Evolutionary conservation across 30 jellyfish, hydroid and myxozoan species (phyloP).

Genomic region (Nemopilema nomurai): DNA sequence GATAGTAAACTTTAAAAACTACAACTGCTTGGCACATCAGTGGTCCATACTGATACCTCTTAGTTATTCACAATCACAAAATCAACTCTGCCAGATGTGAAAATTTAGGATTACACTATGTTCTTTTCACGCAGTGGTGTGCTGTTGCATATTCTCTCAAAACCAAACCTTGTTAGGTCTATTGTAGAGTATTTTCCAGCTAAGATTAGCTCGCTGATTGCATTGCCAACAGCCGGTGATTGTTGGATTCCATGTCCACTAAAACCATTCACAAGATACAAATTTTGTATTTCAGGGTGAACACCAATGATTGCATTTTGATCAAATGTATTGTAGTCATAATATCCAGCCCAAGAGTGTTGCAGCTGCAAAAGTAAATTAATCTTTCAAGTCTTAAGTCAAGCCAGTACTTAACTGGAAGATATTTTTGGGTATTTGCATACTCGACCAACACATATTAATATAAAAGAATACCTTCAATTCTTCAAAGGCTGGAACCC

Average conservation of each 20-base stretch:
- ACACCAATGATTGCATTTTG: constrained; percentile 93
- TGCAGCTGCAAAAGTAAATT: no score
- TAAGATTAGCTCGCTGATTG: constrained; percentile 74
- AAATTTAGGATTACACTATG: constrained; percentile 35
- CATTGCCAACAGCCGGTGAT: constrained; percentile 98
- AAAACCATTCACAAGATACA: constrained; percentile 86
- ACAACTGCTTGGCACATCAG: no score
- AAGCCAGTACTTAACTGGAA: no score
- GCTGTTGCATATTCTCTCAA: constrained; percentile 62
- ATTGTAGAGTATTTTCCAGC: constrained; percentile 70
- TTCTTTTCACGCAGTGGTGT: constrained; percentile 72
- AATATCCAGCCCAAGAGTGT: constrained; percentile 98
- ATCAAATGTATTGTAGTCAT: constrained; percentile 92
- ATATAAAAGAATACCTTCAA: constrained; percentile 64
- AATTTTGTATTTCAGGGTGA: constrained; percentile 69
- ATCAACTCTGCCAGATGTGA: no score
- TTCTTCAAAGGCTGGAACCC: constrained; percentile 88
- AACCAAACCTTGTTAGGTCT: constrained; percentile 68
- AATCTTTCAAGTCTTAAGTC: no score
- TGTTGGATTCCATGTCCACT: constrained; percentile 98
- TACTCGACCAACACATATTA: no score
- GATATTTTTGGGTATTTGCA: no score
- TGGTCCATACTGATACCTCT: no score
- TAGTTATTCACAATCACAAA: no score
- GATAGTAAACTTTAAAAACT: no score